Percentiles rank a stretch among this genome's conserved stretches.
phyloP scores from a whole-genome alignment of 2,797 vertebrate genomes.

The Varecia variegata region DNA sequence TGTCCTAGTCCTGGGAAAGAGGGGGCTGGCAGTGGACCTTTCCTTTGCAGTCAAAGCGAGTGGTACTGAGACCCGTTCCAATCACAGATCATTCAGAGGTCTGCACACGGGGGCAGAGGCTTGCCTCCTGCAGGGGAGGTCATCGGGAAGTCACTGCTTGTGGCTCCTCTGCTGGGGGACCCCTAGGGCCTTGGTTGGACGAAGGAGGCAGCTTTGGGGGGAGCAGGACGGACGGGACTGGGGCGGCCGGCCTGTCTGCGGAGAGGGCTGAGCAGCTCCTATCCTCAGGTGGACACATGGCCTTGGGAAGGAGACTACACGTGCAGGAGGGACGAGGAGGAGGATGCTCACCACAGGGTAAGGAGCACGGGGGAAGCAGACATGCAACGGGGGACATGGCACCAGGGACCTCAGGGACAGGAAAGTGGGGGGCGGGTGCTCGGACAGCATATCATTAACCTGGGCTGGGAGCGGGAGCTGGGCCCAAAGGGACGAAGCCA shows the following conservation, averaged over 20 bases:
- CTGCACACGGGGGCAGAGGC: not conserved
- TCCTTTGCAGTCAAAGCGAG: not conserved
- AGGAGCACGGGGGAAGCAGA: not conserved
- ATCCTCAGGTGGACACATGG: not conserved
- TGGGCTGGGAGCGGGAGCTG: not conserved
- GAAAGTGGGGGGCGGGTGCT: accelerated
- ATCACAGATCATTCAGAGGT: not conserved
- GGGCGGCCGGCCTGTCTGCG: not conserved
- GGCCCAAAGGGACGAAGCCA: not conserved
- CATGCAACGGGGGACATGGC: not conserved
- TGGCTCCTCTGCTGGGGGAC: not conserved
- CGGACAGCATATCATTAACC: not conserved
- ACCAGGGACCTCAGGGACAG: not conserved
- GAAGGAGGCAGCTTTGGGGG: not conserved
- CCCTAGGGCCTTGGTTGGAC: not conserved
- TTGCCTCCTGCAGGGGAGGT: not conserved
- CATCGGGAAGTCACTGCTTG: not conserved
- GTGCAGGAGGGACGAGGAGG: not conserved
- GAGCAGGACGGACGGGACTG: accelerated
- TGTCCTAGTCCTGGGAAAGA: not conserved
- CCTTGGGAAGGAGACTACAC: not conserved
- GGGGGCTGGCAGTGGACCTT: not conserved
- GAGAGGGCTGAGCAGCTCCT: not conserved
- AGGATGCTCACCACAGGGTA: not conserved
- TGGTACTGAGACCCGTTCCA: not conserved